These are phyloP conservation scores for Thymelicus lineola DNA, from an alignment of 2,888 invertebrate species.

Conservation along the genomic window DNA sequence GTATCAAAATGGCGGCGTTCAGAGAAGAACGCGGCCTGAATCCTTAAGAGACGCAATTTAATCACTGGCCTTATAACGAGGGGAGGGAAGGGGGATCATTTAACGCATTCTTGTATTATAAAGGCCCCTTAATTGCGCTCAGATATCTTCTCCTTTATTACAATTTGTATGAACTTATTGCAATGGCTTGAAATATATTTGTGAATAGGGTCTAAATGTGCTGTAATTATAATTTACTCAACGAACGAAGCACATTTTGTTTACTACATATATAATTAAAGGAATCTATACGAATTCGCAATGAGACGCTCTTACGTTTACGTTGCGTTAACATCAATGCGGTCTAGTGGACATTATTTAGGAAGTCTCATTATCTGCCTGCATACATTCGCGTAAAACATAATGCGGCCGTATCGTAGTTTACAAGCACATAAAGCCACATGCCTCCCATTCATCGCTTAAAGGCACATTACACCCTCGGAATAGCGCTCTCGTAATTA, in stretches of 20 bases:
- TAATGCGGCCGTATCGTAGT: slow-evolving; percentile 65
- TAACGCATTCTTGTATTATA: slow-evolving; percentile 77
- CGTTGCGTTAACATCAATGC: background rate
- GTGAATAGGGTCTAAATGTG: slow-evolving; percentile 4
- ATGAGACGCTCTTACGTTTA: background rate
- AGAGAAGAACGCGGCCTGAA: slow-evolving; percentile 61
- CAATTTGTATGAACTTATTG: slow-evolving; percentile 64
- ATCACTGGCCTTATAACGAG: slow-evolving; percentile 76
- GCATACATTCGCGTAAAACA: slow-evolving; percentile 51
- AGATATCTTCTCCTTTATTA: slow-evolving; percentile 75
- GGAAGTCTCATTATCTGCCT: slow-evolving; percentile 35
- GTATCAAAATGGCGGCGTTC: slow-evolving; percentile 65
- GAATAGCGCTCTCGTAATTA: slow-evolving; percentile 79
- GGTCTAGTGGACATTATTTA: background rate
- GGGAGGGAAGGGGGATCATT: slow-evolving; percentile 63
- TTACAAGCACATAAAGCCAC: slow-evolving; percentile 70
- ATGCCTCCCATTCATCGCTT: slow-evolving; percentile 61
- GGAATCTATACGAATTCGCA: background rate
- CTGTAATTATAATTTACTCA: background rate
- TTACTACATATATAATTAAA: background rate
- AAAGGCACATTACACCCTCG: slow-evolving; percentile 77
- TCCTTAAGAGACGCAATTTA: slow-evolving; percentile 77
- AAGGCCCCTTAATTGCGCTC: slow-evolving; percentile 71
- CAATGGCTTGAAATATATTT: slow-evolving; percentile 39
- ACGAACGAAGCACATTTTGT: background rate